These are phyloP conservation scores for Phoenicopterus ruber DNA, from an alignment of 2,113 vertebrate genomes.

Conservation along the genomic window DNA sequence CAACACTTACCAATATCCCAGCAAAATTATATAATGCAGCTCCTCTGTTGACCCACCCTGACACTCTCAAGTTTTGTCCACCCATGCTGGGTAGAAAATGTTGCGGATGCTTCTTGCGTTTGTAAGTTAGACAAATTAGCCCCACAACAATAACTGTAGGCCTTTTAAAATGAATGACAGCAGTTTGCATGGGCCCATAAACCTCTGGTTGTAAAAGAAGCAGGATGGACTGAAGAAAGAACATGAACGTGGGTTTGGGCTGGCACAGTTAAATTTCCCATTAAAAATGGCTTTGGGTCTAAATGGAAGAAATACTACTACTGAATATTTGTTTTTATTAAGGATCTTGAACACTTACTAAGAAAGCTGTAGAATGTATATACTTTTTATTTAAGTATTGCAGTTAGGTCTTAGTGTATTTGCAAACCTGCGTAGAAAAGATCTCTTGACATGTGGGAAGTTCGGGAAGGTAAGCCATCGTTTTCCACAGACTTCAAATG, in stretches of 20 bases:
- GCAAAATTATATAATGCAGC: not conserved
- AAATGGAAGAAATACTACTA: not conserved
- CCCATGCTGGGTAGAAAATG: not conserved
- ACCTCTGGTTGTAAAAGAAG: not conserved
- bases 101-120: not conserved
- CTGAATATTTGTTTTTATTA: not conserved
- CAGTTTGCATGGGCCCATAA: not conserved
- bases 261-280: not conserved
- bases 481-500: not conserved
- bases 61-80: not conserved
- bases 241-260: not conserved
- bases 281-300: not conserved
- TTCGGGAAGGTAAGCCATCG: not conserved
- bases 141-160: rapidly evolving
- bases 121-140: not conserved
- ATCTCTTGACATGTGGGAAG: not conserved
- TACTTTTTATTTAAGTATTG: not conserved
- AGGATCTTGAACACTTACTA: not conserved
- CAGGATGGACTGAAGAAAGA: not conserved
- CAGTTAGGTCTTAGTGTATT: not conserved
- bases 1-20: not conserved
- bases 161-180: not conserved
- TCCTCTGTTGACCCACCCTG: not conserved
- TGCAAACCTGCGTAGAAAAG: not conserved
- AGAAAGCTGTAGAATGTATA: not conserved